Base-by-base conservation (phyloP, 1,140 invertebrate species). In the Bicyclus anynana region DNA sequence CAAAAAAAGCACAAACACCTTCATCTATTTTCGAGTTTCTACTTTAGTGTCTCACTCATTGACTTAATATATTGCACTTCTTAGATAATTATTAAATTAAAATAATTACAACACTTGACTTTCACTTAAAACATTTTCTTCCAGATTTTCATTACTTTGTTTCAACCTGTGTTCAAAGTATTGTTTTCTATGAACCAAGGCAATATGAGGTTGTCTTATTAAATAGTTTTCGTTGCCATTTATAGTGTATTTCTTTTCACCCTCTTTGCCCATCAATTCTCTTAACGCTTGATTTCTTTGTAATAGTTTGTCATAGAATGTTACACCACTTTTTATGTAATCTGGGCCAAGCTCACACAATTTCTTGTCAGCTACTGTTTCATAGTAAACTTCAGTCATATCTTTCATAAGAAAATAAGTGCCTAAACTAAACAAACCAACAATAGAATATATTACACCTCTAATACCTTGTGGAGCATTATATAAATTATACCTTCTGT, bases 231-330 rank as follows among this genome's bases (percentile, higher is more conserved):
- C 91, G 89, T 97, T 95, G 42, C 95, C 95, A 44, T 89, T 72
- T 13, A 84, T 84, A 6, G 92, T 93, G 67, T 92, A 95, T 38
- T 83, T 74, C 20, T 85, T 87, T 77, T 92, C 80, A 12, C 91
- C 90, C 67, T 91, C 76, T 12, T 75, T 66, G 2, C 92, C 93
- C 75, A 95, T 85, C 2, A 96, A 72, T 38, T 85, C 76, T 63
- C 94, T 80, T 12, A 95, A 68, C 0, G 94, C 94, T 59, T 92
- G 91, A 77, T 97, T 96, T 72, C 93, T 91, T 60, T 92, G 81
- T 37, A 95, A 70, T 9, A 92, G 76, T 83, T 95, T 95, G 23
- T 91, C 89, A 78, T 96, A 97, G 84, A 91, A 96, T 73, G 94
- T 92, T 27, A 93, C 87, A 7, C 94, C 95, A 29, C 94, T 94